Percentiles rank a stretch among this genome's conserved stretches.
Evolutionary conservation across 1,140 invertebrate species (phyloP).

Genomic region (Araneus ventricosus): DNA sequence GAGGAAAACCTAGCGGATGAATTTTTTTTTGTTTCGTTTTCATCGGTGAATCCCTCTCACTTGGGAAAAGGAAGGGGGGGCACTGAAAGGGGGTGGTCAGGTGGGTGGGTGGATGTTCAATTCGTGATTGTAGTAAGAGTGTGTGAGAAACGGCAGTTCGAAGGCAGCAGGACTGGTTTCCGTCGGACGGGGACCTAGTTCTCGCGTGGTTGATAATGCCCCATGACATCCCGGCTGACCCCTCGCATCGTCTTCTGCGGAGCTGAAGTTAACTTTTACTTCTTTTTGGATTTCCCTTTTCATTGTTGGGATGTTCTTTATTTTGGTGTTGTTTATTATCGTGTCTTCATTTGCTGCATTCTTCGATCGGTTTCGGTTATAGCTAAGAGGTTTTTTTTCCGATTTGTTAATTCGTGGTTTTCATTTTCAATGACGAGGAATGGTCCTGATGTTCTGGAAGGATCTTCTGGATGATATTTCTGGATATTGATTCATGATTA

Average conservation of each 20-base stretch:
- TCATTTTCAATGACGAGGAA: background rate
- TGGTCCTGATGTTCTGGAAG: background rate
- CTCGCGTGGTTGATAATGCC: conserved; percentile 18
- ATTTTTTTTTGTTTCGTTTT: conserved; percentile 5
- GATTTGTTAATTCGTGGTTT: background rate
- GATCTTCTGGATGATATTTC: background rate
- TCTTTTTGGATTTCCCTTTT: conserved; percentile 12
- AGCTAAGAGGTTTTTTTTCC: background rate
- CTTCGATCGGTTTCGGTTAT: background rate
- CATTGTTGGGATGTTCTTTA: background rate
- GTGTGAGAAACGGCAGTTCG: conserved; percentile 10
- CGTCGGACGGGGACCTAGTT: background rate
- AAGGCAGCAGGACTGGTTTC: conserved; percentile 25
- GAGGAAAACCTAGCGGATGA: background rate
- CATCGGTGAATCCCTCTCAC: conserved; percentile 24
- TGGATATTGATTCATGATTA: background rate
- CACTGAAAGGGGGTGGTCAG: background rate
- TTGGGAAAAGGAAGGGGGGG: background rate
- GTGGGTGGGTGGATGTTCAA: background rate
- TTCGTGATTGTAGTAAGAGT: conserved; percentile 18
- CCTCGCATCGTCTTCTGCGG: background rate
- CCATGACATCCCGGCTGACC: conserved; percentile 7
- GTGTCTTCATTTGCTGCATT: background rate
- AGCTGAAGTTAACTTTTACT: background rate
- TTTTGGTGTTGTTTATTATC: background rate